Evolutionary conservation across 2,113 vertebrate genomes (phyloP).

Genomic region (Tricholaema leucomelas): DNA sequence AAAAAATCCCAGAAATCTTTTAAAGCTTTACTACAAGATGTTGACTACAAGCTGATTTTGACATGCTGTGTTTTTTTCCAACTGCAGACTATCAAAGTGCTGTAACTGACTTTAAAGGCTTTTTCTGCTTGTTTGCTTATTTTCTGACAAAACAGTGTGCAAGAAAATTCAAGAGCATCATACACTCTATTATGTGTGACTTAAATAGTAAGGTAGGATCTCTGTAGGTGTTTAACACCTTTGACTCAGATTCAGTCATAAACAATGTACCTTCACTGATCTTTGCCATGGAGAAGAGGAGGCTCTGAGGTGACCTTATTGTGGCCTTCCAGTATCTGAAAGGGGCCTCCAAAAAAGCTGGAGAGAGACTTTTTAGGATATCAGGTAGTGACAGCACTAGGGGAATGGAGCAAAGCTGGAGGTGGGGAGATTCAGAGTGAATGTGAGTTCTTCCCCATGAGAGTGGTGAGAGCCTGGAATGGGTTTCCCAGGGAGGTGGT

Average conservation of each 20-base stretch:
- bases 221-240: not conserved
- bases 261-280: not conserved
- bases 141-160: not conserved
- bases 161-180: slow-evolving; percentile 9
- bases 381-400: no score
- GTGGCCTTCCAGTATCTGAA: no score
- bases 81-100: not conserved
- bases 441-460: no score
- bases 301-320: no score
- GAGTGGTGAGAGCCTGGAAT: no score
- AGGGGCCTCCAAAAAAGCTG: no score
- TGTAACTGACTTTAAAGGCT: not conserved
- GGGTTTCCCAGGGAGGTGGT: no score
- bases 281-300: no score
- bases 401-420: no score
- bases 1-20: not conserved
- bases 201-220: not conserved
- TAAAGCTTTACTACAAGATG: not conserved
- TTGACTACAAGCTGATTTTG: not conserved
- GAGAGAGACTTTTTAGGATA: no score
- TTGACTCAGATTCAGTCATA: not conserved
- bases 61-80: not conserved
- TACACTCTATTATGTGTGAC: not conserved
- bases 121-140: slow-evolving; percentile 11
- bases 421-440: no score